Conservation (phyloP, 2,888 invertebrate genomes). For the Napeogenes sylphis region DNA sequence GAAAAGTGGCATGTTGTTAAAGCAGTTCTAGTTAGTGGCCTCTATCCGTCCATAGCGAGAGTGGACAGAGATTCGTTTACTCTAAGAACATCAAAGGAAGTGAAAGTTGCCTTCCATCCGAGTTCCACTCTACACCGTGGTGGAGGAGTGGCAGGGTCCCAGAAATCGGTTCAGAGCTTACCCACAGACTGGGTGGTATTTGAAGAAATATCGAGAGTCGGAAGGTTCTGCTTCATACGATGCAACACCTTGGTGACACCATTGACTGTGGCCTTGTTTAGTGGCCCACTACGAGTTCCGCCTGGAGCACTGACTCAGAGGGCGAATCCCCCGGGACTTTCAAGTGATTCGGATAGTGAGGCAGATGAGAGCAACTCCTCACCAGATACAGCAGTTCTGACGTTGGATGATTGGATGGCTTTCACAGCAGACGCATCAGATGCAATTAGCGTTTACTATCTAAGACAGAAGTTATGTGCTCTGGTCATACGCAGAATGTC, state of each 20-base stretch:
- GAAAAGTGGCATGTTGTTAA: slow-evolving; percentile 95
- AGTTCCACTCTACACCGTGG: slow-evolving; percentile 81
- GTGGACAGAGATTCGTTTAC: slow-evolving; percentile 81
- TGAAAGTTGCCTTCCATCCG: slow-evolving; percentile 73
- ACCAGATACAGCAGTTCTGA: slow-evolving; percentile 67
- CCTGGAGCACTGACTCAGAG: slow-evolving; percentile 63
- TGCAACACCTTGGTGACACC: slow-evolving; percentile 90
- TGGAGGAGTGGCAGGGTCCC: slow-evolving; percentile 62
- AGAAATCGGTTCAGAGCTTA: slow-evolving; percentile 61
- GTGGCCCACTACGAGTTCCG: slow-evolving; percentile 82
- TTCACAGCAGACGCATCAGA: slow-evolving; percentile 83
- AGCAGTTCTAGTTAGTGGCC: slow-evolving; percentile 90
- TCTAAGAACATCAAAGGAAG: slow-evolving; percentile 81
- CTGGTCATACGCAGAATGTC: slow-evolving; percentile 80
- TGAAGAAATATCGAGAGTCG: slow-evolving; percentile 88
- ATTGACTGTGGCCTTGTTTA: slow-evolving; percentile 87
- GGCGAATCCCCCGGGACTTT: slow-evolving; percentile 66
- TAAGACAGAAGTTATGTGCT: slow-evolving; percentile 85
- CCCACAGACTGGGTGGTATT: slow-evolving; percentile 91
- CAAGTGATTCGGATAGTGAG: slow-evolving; percentile 70
- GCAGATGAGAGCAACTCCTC: slow-evolving; percentile 59
- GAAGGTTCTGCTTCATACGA: slow-evolving; percentile 83
- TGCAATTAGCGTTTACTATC: slow-evolving; percentile 80
- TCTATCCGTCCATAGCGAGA: slow-evolving; percentile 92
- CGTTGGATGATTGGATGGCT: slow-evolving; percentile 86